Evolutionary conservation across 2,797 vertebrate species (phyloP).

Genomic region (Eurystomus glaucurus): DNA sequence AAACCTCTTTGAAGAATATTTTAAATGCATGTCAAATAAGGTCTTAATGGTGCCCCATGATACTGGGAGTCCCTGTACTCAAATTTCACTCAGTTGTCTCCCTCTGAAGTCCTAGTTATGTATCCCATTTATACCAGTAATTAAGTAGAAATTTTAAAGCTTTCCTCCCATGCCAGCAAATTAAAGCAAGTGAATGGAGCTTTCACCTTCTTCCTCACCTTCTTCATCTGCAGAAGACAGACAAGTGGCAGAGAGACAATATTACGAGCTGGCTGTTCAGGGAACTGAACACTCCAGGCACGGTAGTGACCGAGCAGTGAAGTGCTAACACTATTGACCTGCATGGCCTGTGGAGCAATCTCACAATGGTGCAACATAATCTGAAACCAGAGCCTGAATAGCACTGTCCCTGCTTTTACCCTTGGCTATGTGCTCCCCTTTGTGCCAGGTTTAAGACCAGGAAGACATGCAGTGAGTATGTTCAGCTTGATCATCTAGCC

Average conservation of each 20-base stretch:
- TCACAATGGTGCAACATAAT: background rate
- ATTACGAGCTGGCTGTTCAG: background rate
- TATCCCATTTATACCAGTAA: background rate
- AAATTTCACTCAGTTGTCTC: background rate
- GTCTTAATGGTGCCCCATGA: background rate
- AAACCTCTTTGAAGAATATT: background rate
- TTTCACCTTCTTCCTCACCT: background rate
- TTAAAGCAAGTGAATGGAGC: background rate
- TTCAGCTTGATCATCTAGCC: background rate
- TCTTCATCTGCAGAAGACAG: background rate
- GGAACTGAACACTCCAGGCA: background rate
- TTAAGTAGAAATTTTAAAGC: background rate
- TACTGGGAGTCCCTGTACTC: background rate
- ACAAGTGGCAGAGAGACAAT: background rate
- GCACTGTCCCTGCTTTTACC: background rate
- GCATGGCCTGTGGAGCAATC: background rate
- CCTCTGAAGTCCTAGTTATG: background rate
- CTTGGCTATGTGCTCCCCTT: background rate
- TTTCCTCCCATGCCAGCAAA: background rate
- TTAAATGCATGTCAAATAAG: slow-evolving; percentile 5
- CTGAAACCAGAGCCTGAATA: background rate
- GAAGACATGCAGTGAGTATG: background rate
- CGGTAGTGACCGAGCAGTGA: background rate
- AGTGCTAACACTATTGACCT: background rate
- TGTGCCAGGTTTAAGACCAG: background rate